Percentiles rank a stretch among this genome's conserved stretches.
These are phyloP conservation scores for Achroia grisella DNA, from an alignment of 1,140 invertebrate genomes.

Conservation along the genomic window DNA sequence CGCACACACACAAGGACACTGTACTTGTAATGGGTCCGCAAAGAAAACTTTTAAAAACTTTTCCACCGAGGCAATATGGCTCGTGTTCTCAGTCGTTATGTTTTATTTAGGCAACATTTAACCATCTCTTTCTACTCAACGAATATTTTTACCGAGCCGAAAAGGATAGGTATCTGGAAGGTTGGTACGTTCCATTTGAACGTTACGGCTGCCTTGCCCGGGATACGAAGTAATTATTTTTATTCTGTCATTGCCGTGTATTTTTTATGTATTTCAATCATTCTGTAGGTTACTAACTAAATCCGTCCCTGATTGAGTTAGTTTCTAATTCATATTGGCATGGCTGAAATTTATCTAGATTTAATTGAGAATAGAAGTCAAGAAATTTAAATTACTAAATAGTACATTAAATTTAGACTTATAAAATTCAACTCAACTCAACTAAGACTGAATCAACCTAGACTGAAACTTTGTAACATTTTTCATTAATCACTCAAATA, in stretches of 20 bases:
- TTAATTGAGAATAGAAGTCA: too few species aligned
- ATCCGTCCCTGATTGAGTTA: too few species aligned
- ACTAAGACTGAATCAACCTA: too few species aligned
- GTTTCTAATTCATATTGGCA: too few species aligned
- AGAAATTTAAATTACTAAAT: too few species aligned
- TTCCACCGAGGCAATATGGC: slow-evolving; percentile 74
- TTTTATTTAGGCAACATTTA: slow-evolving; percentile 70
- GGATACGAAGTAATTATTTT: slow-evolving; percentile 72
- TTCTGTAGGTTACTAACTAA: slow-evolving; percentile 24
- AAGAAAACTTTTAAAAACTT: slow-evolving; percentile 76
- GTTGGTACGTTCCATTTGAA: slow-evolving; percentile 13
- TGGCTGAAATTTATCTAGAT: too few species aligned
- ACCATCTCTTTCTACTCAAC: slow-evolving; percentile 41
- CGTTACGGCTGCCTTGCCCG: slow-evolving; percentile 58
- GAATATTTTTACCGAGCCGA: slow-evolving; percentile 18
- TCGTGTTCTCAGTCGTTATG: slow-evolving; percentile 71
- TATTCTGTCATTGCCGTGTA: slow-evolving; percentile 69
- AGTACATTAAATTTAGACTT: too few species aligned
- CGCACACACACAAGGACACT: slow-evolving; percentile 49
- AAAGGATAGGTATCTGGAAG: slow-evolving; percentile 40
- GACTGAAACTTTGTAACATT: too few species aligned
- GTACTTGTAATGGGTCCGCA: slow-evolving; percentile 73
- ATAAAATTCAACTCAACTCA: too few species aligned
- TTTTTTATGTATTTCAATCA: slow-evolving; percentile 56
- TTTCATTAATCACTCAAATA: too few species aligned